phyloP scores from a whole-genome alignment of 1,140 invertebrate genomes.

The Drosophila obscura region DNA sequence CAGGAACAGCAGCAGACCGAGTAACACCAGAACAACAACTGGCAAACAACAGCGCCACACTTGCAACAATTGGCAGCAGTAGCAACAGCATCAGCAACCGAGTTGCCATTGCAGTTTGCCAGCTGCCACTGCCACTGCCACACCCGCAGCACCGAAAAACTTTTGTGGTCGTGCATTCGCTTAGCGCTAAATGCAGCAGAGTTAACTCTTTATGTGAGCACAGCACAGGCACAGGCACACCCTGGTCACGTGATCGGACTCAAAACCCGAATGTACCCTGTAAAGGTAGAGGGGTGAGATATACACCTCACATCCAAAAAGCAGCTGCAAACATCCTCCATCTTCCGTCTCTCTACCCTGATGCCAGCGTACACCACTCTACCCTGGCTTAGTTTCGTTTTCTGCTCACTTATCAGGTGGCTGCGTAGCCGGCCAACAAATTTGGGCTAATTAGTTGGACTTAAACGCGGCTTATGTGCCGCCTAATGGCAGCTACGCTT shows the following conservation, averaged over 20 bases:
- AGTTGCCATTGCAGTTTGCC: conserved; percentile 31
- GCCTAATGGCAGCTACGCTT: conserved; percentile 31
- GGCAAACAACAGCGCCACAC: conserved; percentile 3
- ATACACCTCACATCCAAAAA: too few species aligned
- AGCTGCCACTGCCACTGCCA: background rate
- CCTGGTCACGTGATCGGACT: too few species aligned
- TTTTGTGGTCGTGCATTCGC: conserved; percentile 57
- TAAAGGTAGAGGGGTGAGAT: background rate
- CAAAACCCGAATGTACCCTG: conserved; percentile 5
- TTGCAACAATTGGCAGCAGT: conserved; percentile 1
- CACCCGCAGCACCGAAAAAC: conserved; percentile 38
- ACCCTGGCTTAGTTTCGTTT: conserved; percentile 5
- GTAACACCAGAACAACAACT: conserved; percentile 16
- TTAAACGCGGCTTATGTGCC: conserved; percentile 64
- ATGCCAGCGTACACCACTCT: background rate
- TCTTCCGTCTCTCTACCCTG: too few species aligned
- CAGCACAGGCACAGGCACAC: too few species aligned
- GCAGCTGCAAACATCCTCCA: too few species aligned
- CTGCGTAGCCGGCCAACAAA: conserved; percentile 55
- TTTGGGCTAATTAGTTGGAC: conserved; percentile 78
- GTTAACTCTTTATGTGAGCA: conserved; percentile 46
- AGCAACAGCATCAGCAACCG: conserved; percentile 14
- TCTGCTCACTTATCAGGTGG: conserved; percentile 60
- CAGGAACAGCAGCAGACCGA: conserved; percentile 32
- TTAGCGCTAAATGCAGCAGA: conserved; percentile 52